Conservation (phyloP, 1,140 invertebrate genomes). For the Leptoteleia sp. region DNA sequence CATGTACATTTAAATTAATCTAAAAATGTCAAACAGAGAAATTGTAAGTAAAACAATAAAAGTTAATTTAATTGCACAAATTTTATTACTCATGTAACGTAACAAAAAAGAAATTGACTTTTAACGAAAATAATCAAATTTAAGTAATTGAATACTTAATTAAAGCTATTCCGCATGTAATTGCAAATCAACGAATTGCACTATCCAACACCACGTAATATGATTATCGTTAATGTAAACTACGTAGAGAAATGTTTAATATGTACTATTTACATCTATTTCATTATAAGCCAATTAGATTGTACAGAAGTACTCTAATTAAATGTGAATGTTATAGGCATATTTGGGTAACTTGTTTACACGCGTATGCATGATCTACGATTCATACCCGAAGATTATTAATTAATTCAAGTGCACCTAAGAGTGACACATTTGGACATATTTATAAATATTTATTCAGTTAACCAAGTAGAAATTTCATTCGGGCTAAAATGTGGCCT, state of each 20-base stretch:
- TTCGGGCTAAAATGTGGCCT: too few species aligned
- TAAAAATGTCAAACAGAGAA: too few species aligned
- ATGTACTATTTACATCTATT: constrained; percentile 13
- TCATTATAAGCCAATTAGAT: constrained; percentile 18
- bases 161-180: not conserved
- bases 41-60: too few species aligned
- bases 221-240: constrained; percentile 25
- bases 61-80: too few species aligned
- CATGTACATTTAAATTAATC: too few species aligned
- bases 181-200: constrained; percentile 5
- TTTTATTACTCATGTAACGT: too few species aligned
- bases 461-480: too few species aligned
- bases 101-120: too few species aligned
- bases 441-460: constrained; percentile 41
- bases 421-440: not conserved
- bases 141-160: not conserved
- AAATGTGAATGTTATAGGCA: constrained; percentile 36
- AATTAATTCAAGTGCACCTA: constrained; percentile 20
- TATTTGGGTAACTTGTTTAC: constrained; percentile 31
- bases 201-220: not conserved
- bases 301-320: constrained; percentile 17
- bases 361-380: constrained; percentile 8
- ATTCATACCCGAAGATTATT: constrained; percentile 22
- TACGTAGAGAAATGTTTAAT: constrained; percentile 15
- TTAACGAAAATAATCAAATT: not conserved